A percentile compares a stretch with the other conserved stretches of the same genome.
Conservation (phyloP, 2,797 vertebrate genomes). For the Cephalopachus bancanus region DNA sequence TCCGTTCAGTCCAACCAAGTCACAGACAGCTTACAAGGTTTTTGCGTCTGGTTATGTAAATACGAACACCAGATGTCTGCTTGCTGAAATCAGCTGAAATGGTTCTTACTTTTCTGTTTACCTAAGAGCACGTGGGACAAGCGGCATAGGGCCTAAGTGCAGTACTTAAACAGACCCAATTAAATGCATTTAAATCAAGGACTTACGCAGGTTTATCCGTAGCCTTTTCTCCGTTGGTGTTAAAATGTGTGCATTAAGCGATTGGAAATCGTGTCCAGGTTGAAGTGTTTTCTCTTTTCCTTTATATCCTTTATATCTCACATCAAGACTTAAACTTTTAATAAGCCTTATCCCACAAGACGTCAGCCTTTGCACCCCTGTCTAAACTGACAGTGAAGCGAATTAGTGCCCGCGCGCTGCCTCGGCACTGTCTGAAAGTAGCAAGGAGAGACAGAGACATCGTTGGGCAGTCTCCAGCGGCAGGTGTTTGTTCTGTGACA, state of each 20-base stretch:
- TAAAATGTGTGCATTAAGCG: conserved; percentile 25
- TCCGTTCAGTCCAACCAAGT: neutral
- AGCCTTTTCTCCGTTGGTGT: neutral
- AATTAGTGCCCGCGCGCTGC: conserved; percentile 51
- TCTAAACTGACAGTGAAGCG: conserved; percentile 9
- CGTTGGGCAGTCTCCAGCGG: conserved; percentile 36
- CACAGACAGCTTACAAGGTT: neutral
- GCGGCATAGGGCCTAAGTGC: conserved; percentile 52
- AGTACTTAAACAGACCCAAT: conserved; percentile 56
- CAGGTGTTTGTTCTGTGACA: conserved; percentile 65
- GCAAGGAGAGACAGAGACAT: neutral
- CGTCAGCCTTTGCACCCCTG: neutral
- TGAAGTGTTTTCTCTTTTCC: neutral
- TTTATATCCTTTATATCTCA: too few species aligned
- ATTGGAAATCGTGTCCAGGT: conserved; percentile 53
- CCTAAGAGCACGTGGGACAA: conserved; percentile 40
- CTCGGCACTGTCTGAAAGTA: conserved; percentile 56
- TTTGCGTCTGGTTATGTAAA: conserved; percentile 39
- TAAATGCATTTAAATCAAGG: conserved; percentile 10
- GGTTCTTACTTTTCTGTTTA: conserved; percentile 59
- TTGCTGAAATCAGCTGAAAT: neutral
- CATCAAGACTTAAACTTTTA: neutral
- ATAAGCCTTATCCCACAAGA: conserved; percentile 14
- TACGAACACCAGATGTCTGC: conserved; percentile 37
- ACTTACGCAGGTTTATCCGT: conserved; percentile 57